Base-by-base conservation (phyloP, 2,797 vertebrate genomes). In the Lagocephalus sceleratus region DNA sequence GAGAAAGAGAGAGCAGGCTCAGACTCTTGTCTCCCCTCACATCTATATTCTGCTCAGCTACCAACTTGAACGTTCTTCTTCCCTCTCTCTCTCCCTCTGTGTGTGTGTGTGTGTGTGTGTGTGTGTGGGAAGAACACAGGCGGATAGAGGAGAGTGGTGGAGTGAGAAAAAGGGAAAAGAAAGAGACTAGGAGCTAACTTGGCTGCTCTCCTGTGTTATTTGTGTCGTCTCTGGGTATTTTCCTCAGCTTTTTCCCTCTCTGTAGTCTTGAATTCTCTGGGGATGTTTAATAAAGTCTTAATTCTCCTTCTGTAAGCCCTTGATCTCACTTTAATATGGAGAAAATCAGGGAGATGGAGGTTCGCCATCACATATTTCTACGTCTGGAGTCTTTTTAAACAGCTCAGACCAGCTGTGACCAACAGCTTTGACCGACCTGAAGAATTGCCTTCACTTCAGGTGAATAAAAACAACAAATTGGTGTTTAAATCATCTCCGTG, bases 11-110 rank as follows among this genome's bases (percentile, higher is more conserved):
- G 82, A 83, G 85, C 81, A 76, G 69, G 76, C 73, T 69, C 58
- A 60, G 55, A 77, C 82, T 88, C 76, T 80, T 74, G 79, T 84
- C 79, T 85, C 62, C 68, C 44, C 58, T 66, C 86, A 75, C 87
- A 91, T 92, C 89, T 89, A 87, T 88, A 92, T 92, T 91, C 90
- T 69, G 83, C 87, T 91, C 91, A 91, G 88, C 72, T 88, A 66
- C 85, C 81, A 90, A 91, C 80, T 91, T 91, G 81, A 85, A 78
- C 87, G 75, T 85, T 86, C 86, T 86, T 90, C 81, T n/a, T n/a
- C n/a, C n/a, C n/a, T n/a, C n/a, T n/a, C n/a, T n/a, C n/a, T n/a
- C n/a, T n/a, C n/a, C n/a, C n/a, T 86, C 76, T 32, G 59, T 53
- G 70, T 45, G 63, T 29, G 62, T 50, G 72, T 12, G 61, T 38